Evolutionary conservation across 2,797 vertebrate genomes (phyloP), one percentile per base, ranked within the genome.

Genomic region (Lepidocolaptes lacrymiger): DNA sequence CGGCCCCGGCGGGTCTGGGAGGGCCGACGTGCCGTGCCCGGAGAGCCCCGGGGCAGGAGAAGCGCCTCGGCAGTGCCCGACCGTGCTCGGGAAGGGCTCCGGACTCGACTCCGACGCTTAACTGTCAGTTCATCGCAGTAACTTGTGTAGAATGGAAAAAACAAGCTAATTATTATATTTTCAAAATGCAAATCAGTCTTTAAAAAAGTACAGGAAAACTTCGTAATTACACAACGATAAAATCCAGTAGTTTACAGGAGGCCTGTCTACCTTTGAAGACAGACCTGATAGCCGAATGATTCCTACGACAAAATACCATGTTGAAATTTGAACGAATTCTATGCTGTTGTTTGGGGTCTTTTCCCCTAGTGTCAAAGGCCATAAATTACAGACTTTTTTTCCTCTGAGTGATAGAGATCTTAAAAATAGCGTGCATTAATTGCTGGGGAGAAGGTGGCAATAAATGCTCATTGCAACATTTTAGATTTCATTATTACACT

Each of bases 271-370:
- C 46, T 56, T 71, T 34, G 41, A 21, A 52, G 27, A 34, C 3
- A 8, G 27, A 55, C 2, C 1, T 27, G 54, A 9, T 49, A 23
- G 28, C 9, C 11, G 10, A 49, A 15, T 49, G 1, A 32, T 36
- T 67, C 39, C 12, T 39, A 32, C 37, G 51, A 23, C 24, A 7
- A 71, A 61, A 56, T 14, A 21, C 3, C 14, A 3, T 7, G 19
- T 3, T 41, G 39, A 7, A 21, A 20, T 72, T 85, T 0, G 0
- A 17, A 34, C 0, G 1, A 56, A 13, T 82, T 74, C 36, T 12
- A 1, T 14, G 26, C 13, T 48, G 46, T 20, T 46, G 18, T 43
- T 43, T 52, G 51, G 30, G 12, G 10, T 59, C 58, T 52, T 49
- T 34, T 28, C 18, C 16, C 30, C 22, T 12, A 8, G 7, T 27